phyloP scores from a whole-genome alignment of 2,797 vertebrate species.

The Platalea minor region DNA sequence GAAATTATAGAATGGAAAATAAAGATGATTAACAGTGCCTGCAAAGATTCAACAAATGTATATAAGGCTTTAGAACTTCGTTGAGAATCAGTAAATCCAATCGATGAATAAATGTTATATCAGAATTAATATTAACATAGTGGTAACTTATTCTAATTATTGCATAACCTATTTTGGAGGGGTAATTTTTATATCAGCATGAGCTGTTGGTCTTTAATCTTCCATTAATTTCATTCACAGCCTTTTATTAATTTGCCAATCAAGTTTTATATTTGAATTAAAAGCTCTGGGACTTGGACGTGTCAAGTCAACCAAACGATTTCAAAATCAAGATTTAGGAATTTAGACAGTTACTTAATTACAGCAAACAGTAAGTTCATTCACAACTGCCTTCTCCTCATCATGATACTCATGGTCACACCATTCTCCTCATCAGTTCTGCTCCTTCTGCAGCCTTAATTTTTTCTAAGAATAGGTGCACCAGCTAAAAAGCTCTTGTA shows the following conservation, averaged over 20 bases:
- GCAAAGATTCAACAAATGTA: conserved; percentile 9
- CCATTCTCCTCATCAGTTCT: not conserved
- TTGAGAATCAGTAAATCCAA: conserved; percentile 34
- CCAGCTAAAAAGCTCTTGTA: not conserved
- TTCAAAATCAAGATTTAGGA: conserved; percentile 51
- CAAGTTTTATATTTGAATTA: conserved; percentile 63
- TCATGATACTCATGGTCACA: not conserved
- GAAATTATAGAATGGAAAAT: conserved; percentile 49
- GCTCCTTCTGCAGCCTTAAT: not conserved
- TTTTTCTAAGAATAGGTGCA: not conserved
- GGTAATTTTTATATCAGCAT: conserved; percentile 41
- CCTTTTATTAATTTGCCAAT: conserved; percentile 67
- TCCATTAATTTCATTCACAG: conserved; percentile 62
- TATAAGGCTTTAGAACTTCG: not conserved
- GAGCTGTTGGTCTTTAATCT: conserved; percentile 64
- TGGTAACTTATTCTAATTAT: conserved; percentile 48
- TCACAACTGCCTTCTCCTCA: not conserved
- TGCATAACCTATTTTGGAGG: conserved; percentile 43
- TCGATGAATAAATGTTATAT: conserved; percentile 22
- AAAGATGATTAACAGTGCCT: conserved; percentile 45
- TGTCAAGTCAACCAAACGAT: conserved; percentile 46
- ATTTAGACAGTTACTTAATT: conserved; percentile 56
- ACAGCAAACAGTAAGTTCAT: not conserved
- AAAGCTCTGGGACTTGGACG: conserved; percentile 44
- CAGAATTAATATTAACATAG: conserved; percentile 29